Percentiles rank a stretch among this genome's conserved stretches.
These are phyloP conservation scores for Conistra vaccinii DNA, from an alignment of 2,888 invertebrate species.

Conservation along the genomic window DNA sequence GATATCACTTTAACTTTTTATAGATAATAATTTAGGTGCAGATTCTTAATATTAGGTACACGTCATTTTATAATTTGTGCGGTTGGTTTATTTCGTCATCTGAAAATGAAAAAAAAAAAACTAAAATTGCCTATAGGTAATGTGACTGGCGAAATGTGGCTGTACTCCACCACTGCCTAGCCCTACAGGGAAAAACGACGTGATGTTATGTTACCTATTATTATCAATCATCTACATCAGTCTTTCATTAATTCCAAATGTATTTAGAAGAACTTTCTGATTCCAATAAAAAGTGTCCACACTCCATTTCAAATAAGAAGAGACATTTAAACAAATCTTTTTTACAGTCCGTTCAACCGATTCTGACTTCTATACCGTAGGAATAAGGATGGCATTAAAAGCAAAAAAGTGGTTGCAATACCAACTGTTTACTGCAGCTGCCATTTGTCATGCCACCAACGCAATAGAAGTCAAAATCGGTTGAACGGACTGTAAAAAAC, in stretches of 20 bases:
- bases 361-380: too few species aligned
- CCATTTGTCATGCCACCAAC: too few species aligned
- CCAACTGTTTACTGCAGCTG: too few species aligned
- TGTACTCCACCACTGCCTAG: background rate
- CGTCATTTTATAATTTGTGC: constrained; percentile 10
- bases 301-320: too few species aligned
- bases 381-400: too few species aligned
- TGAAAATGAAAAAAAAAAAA: constrained; percentile 44
- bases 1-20: background rate
- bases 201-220: background rate
- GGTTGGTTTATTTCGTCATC: constrained; percentile 9
- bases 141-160: background rate
- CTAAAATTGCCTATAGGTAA: background rate
- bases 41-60: constrained; percentile 19
- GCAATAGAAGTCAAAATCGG: too few species aligned
- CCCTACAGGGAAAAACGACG: background rate
- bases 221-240: background rate
- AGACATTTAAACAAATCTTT: too few species aligned
- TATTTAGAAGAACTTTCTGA: background rate
- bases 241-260: background rate
- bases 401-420: too few species aligned
- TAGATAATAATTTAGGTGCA: background rate
- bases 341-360: too few species aligned
- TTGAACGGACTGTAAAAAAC: too few species aligned
- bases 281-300: background rate